Evolutionary conservation across 2,797 vertebrate genomes (phyloP).

Genomic region (Urocyon cinereoargenteus): DNA sequence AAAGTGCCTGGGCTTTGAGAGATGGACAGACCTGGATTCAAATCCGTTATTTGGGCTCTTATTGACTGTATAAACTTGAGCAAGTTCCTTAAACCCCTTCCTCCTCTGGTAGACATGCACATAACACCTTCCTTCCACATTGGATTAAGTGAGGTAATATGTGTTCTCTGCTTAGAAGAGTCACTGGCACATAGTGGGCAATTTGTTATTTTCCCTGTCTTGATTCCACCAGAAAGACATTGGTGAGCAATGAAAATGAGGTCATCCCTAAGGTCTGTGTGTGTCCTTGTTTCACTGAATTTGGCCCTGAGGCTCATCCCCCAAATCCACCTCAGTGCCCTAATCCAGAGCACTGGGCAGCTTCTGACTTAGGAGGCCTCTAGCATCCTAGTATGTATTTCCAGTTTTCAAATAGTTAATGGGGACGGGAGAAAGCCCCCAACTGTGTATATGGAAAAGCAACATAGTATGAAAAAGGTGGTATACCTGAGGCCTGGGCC

Average conservation of each 20-base stretch:
- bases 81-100: not conserved
- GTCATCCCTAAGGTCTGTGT: not conserved
- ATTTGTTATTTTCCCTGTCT: not conserved
- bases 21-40: not conserved
- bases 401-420: not conserved
- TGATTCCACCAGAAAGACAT: not conserved
- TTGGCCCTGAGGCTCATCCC: not conserved
- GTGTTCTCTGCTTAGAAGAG: not conserved
- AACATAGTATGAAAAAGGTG: not conserved
- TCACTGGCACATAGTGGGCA: not conserved
- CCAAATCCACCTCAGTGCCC: not conserved
- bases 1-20: slow-evolving; percentile 6
- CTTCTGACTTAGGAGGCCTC: not conserved
- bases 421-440: not conserved
- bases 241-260: not conserved
- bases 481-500: not conserved
- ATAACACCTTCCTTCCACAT: not conserved
- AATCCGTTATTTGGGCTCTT: not conserved
- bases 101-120: not conserved
- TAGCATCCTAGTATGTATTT: not conserved
- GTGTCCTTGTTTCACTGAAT: not conserved
- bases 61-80: not conserved
- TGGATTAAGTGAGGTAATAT: not conserved
- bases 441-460: not conserved
- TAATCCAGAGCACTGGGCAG: not conserved